phyloP scores from a whole-genome alignment of 2,113 vertebrate species.

The Hemibagrus wyckioides region DNA sequence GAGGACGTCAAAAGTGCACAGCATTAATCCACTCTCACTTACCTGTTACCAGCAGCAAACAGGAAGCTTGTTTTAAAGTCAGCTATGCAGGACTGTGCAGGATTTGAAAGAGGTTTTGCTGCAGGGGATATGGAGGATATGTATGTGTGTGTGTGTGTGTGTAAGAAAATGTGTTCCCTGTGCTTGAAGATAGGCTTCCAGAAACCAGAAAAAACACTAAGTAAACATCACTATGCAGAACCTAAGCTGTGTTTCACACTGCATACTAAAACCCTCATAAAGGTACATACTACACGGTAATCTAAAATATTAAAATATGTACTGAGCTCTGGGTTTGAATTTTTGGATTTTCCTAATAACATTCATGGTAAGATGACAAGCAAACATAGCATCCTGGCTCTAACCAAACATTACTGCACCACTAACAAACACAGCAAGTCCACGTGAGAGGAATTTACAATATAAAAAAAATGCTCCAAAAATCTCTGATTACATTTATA shows the following conservation, averaged over 20 bases:
- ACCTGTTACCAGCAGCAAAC: background rate
- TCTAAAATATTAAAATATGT: background rate
- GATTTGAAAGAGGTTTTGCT: conserved; percentile 17
- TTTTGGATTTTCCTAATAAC: background rate
- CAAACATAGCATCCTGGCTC: background rate
- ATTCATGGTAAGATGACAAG: background rate
- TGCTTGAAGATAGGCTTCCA: conserved; percentile 10
- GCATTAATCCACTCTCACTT: background rate
- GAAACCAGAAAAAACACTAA: background rate
- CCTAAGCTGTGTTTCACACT: background rate
- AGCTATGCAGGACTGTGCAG: background rate
- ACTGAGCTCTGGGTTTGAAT: background rate
- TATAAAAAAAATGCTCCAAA: background rate
- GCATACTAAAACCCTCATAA: background rate
- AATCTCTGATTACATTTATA: background rate
- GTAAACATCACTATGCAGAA: background rate
- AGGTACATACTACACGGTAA: background rate
- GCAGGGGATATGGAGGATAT: background rate
- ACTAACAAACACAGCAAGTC: background rate
- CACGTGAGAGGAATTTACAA: background rate
- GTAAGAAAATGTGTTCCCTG: background rate
- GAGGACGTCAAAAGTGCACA: background rate
- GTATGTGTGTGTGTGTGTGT: background rate
- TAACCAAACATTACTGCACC: background rate
- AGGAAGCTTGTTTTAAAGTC: background rate